A percentile compares a stretch with the other conserved stretches of the same genome.
These are phyloP conservation scores for Hemicentrotus pulcherrimus DNA, from an alignment of 35 echinoderm and acorn worm species.

Conservation along the genomic window DNA sequence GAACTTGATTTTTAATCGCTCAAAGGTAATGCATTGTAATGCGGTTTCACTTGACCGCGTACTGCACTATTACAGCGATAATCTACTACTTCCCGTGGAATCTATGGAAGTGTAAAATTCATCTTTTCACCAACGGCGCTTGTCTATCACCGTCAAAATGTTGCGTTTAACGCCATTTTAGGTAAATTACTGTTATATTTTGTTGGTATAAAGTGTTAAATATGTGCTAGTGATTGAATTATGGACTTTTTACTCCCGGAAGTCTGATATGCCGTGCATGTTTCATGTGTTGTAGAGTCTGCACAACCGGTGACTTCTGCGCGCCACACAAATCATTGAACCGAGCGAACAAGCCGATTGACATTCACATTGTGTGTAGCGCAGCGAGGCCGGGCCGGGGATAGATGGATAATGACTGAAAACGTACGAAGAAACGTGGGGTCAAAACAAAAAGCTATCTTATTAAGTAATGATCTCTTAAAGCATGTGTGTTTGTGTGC, in stretches of 20 bases:
- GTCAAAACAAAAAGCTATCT: no score
- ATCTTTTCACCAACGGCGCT: background rate
- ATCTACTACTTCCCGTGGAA: background rate
- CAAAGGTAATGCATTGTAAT: background rate
- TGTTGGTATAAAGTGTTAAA: conserved; percentile 24
- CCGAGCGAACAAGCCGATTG: no score
- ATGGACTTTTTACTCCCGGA: conserved; percentile 37
- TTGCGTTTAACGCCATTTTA: conserved; percentile 3
- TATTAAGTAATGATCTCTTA: no score
- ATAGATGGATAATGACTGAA: no score
- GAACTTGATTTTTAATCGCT: background rate
- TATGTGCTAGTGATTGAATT: background rate
- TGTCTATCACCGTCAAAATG: conserved; percentile 51
- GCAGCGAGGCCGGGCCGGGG: no score
- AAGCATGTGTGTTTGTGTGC: no score
- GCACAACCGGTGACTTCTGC: background rate
- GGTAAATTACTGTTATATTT: background rate
- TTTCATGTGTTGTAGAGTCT: conserved; percentile 7
- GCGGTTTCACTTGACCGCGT: background rate
- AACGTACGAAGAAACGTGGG: no score
- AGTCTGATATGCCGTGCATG: conserved; percentile 46
- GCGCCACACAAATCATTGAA: no score
- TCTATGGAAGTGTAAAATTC: background rate
- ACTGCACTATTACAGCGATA: background rate
- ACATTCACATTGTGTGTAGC: no score